Conservation (phyloP, 2,888 invertebrate genomes). For the Urechis unicinctus region DNA sequence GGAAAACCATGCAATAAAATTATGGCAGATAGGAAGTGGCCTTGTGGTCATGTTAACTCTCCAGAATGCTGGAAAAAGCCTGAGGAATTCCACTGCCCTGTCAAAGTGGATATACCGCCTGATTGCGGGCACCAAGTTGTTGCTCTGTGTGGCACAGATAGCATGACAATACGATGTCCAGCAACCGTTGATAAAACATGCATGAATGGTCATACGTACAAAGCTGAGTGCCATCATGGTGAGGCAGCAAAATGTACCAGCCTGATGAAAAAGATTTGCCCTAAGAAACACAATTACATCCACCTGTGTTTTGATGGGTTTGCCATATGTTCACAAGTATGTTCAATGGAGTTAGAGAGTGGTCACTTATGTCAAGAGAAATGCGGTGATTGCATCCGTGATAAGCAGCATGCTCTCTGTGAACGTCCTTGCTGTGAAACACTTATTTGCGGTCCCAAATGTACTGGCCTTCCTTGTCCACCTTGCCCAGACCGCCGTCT, state of each 20-base stretch:
- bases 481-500: constrained; percentile 47
- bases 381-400: neutral
- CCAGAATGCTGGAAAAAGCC: neutral
- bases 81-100: neutral
- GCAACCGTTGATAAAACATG: too few relatives aligned
- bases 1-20: constrained; percentile 23
- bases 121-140: constrained; percentile 49
- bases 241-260: too few relatives aligned
- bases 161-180: neutral
- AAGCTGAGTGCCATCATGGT: too few relatives aligned
- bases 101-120: neutral
- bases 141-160: constrained; percentile 48
- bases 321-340: constrained; percentile 26
- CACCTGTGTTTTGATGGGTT: too few relatives aligned
- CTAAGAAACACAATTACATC: neutral
- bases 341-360: constrained; percentile 24
- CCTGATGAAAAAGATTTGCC: neutral
- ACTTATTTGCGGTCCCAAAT: neutral
- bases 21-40: neutral
- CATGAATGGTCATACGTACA: too few relatives aligned
- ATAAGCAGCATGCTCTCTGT: neutral
- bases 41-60: neutral
- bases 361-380: constrained; percentile 33
- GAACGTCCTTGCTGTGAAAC: neutral
- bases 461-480: constrained; percentile 30